phyloP scores from a whole-genome alignment of 2,113 vertebrate genomes.

The Corvus hawaiiensis region DNA sequence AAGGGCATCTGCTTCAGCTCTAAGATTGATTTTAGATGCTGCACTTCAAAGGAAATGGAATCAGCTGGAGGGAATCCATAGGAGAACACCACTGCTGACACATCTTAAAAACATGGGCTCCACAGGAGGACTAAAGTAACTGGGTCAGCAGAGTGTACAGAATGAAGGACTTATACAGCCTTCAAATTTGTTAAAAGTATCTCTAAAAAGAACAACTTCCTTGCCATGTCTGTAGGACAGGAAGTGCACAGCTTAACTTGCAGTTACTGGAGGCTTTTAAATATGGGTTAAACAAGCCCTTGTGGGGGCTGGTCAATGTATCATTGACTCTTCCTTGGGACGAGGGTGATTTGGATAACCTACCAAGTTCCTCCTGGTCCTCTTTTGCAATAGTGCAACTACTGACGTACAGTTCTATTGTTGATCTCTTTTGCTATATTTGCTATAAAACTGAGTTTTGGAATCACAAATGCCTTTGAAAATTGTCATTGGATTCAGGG shows the following conservation, averaged over 20 bases:
- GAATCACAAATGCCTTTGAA: neutral
- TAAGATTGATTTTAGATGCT: neutral
- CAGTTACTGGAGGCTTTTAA: neutral
- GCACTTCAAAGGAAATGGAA: slow-evolving; percentile 1
- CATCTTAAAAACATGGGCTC: neutral
- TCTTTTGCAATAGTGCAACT: neutral
- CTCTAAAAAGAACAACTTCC: neutral
- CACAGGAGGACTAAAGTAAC: neutral
- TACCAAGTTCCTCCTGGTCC: neutral
- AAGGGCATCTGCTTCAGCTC: neutral
- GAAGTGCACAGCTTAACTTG: neutral
- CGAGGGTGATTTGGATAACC: neutral
- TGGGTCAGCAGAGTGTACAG: neutral
- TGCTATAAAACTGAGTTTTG: neutral
- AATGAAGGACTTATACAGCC: neutral
- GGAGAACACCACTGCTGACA: neutral
- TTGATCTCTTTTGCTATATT: neutral
- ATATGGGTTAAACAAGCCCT: neutral
- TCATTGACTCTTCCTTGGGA: neutral
- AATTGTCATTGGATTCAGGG: neutral
- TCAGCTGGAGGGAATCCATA: neutral
- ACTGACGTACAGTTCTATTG: neutral
- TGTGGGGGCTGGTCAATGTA: neutral
- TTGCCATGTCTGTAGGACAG: neutral
- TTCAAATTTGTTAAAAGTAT: neutral